These are phyloP conservation scores for Papilio dardanus DNA, from an alignment of 1,140 invertebrate species.

Conservation along the genomic window DNA sequence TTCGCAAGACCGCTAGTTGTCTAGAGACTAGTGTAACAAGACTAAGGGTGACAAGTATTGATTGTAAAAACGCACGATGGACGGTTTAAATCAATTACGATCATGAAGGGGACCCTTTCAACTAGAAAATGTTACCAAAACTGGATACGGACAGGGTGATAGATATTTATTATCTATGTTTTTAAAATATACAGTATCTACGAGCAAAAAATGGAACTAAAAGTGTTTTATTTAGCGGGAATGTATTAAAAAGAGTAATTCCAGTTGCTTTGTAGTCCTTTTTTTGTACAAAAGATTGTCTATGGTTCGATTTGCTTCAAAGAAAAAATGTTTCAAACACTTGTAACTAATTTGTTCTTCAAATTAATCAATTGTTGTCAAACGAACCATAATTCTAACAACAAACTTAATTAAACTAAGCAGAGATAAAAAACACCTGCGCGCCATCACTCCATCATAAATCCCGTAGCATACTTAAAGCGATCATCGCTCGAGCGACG, in stretches of 20 bases:
- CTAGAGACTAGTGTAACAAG: neutral
- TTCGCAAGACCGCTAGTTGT: neutral
- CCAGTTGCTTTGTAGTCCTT: neutral
- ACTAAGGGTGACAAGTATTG: slow-evolving; percentile 30
- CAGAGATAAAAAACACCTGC: slow-evolving; percentile 52
- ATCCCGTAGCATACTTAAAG: slow-evolving; percentile 62
- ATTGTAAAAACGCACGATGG: slow-evolving; percentile 22
- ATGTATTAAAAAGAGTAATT: neutral
- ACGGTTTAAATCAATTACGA: slow-evolving; percentile 28
- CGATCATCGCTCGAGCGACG: slow-evolving; percentile 57
- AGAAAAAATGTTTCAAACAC: neutral
- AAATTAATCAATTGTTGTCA: neutral
- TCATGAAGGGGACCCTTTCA: slow-evolving; percentile 7
- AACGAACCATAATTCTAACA: neutral
- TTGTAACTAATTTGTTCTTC: neutral
- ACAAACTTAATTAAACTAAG: slow-evolving; percentile 24
- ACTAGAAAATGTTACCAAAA: slow-evolving; percentile 14
- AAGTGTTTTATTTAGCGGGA: neutral
- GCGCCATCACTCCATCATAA: slow-evolving; percentile 45
- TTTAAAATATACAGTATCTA: neutral
- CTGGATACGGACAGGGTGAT: neutral
- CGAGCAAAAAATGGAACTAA: neutral
- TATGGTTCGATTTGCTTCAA: neutral
- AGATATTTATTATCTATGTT: neutral
- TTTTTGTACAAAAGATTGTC: neutral